Conservation (phyloP, 2,113 vertebrate species). For the Gymnobelideus leadbeateri region DNA sequence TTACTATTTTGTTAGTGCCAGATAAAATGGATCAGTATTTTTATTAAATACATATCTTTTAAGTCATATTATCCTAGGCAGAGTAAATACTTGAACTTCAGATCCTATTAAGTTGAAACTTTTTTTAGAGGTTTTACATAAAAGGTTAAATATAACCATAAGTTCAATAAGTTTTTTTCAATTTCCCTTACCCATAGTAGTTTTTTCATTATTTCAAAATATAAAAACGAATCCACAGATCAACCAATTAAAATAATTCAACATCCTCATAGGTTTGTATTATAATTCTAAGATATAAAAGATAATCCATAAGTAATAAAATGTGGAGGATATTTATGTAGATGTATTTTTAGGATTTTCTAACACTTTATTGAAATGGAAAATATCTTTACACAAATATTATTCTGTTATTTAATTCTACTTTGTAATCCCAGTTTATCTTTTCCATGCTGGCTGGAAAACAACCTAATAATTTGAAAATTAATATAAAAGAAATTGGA, state of each 20-base stretch:
- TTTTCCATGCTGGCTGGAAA: constrained; percentile 10
- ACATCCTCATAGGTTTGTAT: background rate
- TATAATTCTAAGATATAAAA: background rate
- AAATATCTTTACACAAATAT: constrained; percentile 27
- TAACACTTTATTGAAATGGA: background rate
- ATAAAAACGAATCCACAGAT: background rate
- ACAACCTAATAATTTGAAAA: background rate
- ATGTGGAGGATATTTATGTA: background rate
- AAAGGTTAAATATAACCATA: background rate
- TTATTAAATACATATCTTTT: constrained; percentile 14
- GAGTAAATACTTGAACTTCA: background rate
- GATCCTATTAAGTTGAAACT: background rate
- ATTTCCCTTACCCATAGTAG: background rate
- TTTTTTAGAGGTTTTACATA: background rate
- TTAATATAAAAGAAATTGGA: background rate
- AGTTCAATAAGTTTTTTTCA: background rate
- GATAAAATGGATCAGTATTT: background rate
- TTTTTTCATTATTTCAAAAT: background rate
- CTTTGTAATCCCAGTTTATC: background rate
- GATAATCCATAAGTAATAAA: background rate
- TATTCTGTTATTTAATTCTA: constrained; percentile 41
- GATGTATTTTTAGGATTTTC: background rate
- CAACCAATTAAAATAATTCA: background rate
- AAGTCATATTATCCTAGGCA: background rate
- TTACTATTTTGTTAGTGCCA: background rate